A percentile compares a stretch with the other conserved stretches of the same genome.
Conservation (phyloP, 2,113 vertebrate genomes). For the Clarias gariepinus region DNA sequence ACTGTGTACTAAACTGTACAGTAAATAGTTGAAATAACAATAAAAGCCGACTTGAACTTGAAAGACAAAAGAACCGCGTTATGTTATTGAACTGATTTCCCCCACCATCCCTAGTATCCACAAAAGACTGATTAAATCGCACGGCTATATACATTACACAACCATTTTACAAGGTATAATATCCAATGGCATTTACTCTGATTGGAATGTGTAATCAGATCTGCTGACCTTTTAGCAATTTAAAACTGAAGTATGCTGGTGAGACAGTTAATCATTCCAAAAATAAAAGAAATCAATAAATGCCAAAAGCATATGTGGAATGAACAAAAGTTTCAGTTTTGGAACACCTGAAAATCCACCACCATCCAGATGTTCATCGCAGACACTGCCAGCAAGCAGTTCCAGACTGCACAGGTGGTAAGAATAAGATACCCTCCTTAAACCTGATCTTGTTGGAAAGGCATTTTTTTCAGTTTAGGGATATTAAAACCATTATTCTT, state of each 20-base stretch:
- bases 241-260: not conserved
- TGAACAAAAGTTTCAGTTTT: not conserved
- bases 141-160: too few species aligned
- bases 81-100: too few species aligned
- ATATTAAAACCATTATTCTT: conserved; percentile 1
- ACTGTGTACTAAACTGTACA: too few species aligned
- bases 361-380: not conserved
- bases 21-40: too few species aligned
- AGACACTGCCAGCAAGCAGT: not conserved
- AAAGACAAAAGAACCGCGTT: too few species aligned
- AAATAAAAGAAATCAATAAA: too few species aligned
- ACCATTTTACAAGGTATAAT: not conserved
- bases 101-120: too few species aligned
- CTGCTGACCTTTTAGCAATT: not conserved
- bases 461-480: not conserved
- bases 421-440: not conserved
- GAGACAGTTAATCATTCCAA: too few species aligned
- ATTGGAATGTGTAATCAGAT: not conserved
- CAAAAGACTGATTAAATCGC: too few species aligned
- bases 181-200: too few species aligned
- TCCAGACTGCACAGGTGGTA: not conserved
- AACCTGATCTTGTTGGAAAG: not conserved
- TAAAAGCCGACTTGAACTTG: too few species aligned
- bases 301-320: not conserved
- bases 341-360: not conserved